These are phyloP conservation scores for Allacma fusca DNA, from an alignment of 2,888 invertebrate species.

Conservation along the genomic window DNA sequence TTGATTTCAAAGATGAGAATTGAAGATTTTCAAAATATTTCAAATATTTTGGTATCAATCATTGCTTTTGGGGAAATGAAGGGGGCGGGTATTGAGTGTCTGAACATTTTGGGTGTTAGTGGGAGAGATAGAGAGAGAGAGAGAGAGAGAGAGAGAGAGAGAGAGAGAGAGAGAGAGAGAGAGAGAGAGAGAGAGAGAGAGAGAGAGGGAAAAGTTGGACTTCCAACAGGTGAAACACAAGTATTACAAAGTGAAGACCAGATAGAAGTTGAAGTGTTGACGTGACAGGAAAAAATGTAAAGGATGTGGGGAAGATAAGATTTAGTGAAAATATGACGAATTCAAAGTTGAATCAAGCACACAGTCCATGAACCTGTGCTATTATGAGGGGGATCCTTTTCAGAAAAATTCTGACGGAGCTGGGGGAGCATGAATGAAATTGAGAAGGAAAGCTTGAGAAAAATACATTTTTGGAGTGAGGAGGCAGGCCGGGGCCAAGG, in stretches of 20 bases:
- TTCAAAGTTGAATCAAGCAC: background rate
- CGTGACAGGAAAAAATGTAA: background rate
- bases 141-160: constrained; percentile 2
- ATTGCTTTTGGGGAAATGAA: no score
- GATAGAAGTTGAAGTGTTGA: background rate
- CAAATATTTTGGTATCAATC: no score
- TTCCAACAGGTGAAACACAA: background rate
- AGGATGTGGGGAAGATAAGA: background rate
- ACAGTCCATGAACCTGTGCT: background rate
- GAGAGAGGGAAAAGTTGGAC: background rate
- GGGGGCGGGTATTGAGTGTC: no score
- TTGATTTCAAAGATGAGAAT: no score
- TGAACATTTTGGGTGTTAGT: no score
- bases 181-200: background rate
- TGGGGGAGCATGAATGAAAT: constrained; percentile 7
- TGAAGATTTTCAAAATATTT: no score
- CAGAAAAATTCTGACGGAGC: background rate
- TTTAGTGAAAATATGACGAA: background rate
- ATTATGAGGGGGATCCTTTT: constrained; percentile 1
- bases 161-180: background rate
- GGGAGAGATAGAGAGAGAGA: background rate
- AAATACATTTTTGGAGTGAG: constrained; percentile 22
- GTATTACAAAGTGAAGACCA: background rate
- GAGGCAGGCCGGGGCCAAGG: background rate
- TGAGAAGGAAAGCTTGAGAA: constrained; percentile 3